Evolutionary conservation across 2,797 vertebrate species (phyloP), one percentile per base, ranked within the genome.

Genomic region (Lacerta bilineata): DNA sequence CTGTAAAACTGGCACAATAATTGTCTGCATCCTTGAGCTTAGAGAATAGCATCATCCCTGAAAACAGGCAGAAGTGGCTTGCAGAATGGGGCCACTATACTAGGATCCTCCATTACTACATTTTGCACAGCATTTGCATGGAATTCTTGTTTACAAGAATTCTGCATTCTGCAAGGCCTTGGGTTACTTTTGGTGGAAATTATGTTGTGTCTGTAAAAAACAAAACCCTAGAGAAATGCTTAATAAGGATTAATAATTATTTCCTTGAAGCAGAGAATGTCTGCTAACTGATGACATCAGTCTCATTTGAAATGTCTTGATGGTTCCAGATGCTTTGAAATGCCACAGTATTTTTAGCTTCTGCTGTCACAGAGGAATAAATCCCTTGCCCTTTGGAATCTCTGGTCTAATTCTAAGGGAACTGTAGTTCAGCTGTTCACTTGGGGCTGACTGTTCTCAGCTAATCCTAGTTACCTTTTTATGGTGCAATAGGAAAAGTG

Each of bases 311-410:
- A 80, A 46, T 29, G 59, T 50, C n/a, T 75, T 80, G n/a, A 39
- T 85, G 50, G 39, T 33, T 79, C 76, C 29, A 80, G 36, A 88
- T 4, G 29, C 78, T 88, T 55, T 55, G 50, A 75, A 81, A 68
- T 39, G 39, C 41, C 78, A 80, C n/a, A 72, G 39, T 85, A 85
- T 50, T 89, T 89, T 89, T 85, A 75, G 77, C 59, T 36, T n/a
- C 27, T 77, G 79, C 36, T 86, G 59, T 50, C 36, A 59, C 46
- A 61, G 10, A 78, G 66, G 29, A 89, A 82, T 61, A 83, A 71
- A 78, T 74, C 20, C 39, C 61, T 79, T 36, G 50, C n/a, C 64
- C 50, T 90, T 64, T 79, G 27, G 72, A 17, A 77, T 61, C 71
- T 69, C 33, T 69, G 10, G 8, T 29, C 59, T 29, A 55, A 75